Evolutionary conservation across 2,888 invertebrate genomes (phyloP), one percentile per base, ranked within the genome.

Genomic region (Amiota mariae): DNA sequence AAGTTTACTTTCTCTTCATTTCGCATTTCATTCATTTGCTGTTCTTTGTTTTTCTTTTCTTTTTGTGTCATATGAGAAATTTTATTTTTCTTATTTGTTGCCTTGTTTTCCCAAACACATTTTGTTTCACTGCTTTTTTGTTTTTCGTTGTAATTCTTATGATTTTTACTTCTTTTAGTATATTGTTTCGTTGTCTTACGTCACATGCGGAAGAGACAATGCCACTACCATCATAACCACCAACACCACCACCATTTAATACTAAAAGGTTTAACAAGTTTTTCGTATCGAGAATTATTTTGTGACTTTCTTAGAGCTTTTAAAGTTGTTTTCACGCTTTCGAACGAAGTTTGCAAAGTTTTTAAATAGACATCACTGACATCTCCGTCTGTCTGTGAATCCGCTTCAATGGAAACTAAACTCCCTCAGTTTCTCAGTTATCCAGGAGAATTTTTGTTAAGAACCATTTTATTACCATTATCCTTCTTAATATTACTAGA

Each of bases 251-350:
- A 49, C 66, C 66, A 68, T 68, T 68, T 68, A 24, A 12, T 24
- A 63, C 13, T 68, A 54, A 36, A 36, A 12, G 54, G 47, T 54
- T 68, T 46, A 8, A 66, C 20, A 68, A 68, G 12, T 54, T 68
- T 68, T 13, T n/a, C 3, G 13, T 49, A 49, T 66, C 36, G 18
- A 6, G 36, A 36, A 36, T 6, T 36, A 36, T 36, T 36, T 36
- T 36, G 6, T 36, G 3, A 36, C 36, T 36, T 36, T 36, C 8
- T 36, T 36, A 36, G 6, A 36, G 36, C 36, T 36, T 36, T 6
- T 36, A 36, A 36, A 36, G 36, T 36, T 36, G 36, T 36, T 36
- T 36, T 6, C 3, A 36, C 36, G 6, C 36, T 36, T 36, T 6
- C 2, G 8, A 36, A 36, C 6, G 36, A 36, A 36, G 36, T 36